Base-by-base conservation (phyloP, 2,113 vertebrate genomes). In the Gymnorhina tibicen region DNA sequence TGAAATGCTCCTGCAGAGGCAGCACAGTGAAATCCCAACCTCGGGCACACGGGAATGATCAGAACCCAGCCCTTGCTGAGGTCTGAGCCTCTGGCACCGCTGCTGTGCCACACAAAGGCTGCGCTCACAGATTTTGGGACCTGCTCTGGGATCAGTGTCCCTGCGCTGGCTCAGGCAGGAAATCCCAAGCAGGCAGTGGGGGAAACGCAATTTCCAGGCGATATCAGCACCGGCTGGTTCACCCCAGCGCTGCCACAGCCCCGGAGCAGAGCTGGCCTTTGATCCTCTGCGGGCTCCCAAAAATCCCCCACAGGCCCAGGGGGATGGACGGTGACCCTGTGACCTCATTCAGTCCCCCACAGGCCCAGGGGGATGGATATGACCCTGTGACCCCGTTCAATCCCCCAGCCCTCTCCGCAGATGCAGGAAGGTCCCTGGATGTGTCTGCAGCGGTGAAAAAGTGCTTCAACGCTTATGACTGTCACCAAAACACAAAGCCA, bases 401-500 rank as follows among this genome's bases (percentile, higher is more conserved):
- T 42, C 89, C 94, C 75, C 69, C 78, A 85, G 89, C 55, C 52
- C 37, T 32, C 37, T 44, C 4, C 44, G 85, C 52, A 77, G 5
- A 23, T 21, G 49, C 68, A 68, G 89, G 72, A 93, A 83, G 37
- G 41, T 74, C 84, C 67, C 42, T 24, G 46, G 77, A 77, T 87
- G 50, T 62, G 85, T 50, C 70, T 62, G 47, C 50, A 23, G 52
- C 9, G 21, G 70, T 60, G 87, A 37, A 62, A 69, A 96, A 81
- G 89, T 69, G 75, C 59, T 42, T 26, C 35, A n/a, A 16, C 10
- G 42, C 90, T 88, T 84, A 95, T 67, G 85, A 53, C 80, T 74
- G 94, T 68, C 91, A 83, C 32, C 50, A 85, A 92, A 97, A 80
- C 26, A 91, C 93, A 90, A 75, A 87, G 80, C 64, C 15, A 85